Evolutionary conservation across 2,113 vertebrate genomes (phyloP).

Genomic region (Corythaixoides concolor): DNA sequence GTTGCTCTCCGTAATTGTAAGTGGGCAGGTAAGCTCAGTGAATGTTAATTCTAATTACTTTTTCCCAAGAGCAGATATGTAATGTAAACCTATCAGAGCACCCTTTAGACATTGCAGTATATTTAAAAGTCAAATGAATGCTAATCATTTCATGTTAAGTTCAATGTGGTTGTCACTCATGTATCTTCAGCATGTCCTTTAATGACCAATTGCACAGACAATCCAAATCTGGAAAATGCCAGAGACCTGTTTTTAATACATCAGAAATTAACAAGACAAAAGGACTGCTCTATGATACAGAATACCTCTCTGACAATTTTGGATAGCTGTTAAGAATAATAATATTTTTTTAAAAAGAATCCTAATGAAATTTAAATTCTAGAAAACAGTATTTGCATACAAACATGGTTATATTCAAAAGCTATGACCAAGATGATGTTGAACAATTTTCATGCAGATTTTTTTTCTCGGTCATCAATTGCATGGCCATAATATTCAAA

Average conservation of each 20-base stretch:
- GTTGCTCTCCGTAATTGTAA: not conserved
- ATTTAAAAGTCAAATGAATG: not conserved
- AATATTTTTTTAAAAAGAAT: not conserved
- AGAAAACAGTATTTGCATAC: not conserved
- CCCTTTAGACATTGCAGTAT: not conserved
- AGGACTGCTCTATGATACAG: not conserved
- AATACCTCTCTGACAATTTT: not conserved
- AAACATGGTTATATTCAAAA: not conserved
- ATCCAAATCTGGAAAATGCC: not conserved
- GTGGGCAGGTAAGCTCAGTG: not conserved
- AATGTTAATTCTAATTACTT: not conserved
- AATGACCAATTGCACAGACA: not conserved
- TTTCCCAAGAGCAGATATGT: not conserved
- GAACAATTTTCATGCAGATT: not conserved
- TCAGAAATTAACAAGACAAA: not conserved
- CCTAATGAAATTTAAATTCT: not conserved
- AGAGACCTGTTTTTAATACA: not conserved
- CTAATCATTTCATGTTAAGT: not conserved
- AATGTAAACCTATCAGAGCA: not conserved
- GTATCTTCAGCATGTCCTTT: not conserved
- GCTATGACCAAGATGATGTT: not conserved
- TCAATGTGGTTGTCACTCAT: not conserved
- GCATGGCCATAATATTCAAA: not conserved
- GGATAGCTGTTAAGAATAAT: not conserved
- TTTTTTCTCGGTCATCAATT: not conserved